Evolutionary conservation across 2,797 vertebrate species (phyloP).

Genomic region (Leptatherina wallacei): DNA sequence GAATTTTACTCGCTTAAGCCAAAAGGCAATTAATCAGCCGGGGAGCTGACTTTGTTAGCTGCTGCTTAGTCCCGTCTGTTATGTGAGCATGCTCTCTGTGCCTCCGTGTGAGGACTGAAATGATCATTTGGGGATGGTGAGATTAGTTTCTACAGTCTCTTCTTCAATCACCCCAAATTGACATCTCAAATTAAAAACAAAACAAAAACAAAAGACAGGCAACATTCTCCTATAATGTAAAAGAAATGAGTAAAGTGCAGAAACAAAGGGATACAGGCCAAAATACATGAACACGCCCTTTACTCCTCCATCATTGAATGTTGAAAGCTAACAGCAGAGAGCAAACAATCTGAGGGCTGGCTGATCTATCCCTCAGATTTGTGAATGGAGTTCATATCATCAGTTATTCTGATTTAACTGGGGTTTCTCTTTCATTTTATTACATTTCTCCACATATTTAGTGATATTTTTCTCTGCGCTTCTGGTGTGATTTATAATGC

Average conservation of each 20-base stretch:
- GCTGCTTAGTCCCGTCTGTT: slow-evolving; percentile 9
- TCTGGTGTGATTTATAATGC: slow-evolving; percentile 39
- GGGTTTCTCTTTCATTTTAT: neutral
- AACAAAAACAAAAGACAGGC: too few relatives aligned
- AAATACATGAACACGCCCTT: neutral
- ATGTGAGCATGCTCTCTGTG: neutral
- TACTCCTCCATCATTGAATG: neutral
- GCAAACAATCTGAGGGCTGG: neutral
- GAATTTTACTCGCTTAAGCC: neutral
- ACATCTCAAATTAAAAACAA: neutral
- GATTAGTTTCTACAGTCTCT: neutral
- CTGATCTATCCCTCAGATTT: neutral
- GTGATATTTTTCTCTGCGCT: slow-evolving; percentile 26
- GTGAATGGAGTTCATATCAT: neutral
- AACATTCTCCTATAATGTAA: too few relatives aligned
- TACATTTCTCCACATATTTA: neutral
- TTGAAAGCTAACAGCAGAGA: neutral
- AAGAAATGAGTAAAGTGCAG: neutral
- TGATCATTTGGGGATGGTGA: neutral
- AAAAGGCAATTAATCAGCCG: slow-evolving; percentile 13
- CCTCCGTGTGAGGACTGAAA: neutral
- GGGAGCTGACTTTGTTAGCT: neutral
- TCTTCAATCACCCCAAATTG: neutral
- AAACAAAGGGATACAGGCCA: neutral
- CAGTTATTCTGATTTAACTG: neutral